Base-by-base conservation (phyloP, 2,797 vertebrate genomes). In the Coracias cyanogaster region DNA sequence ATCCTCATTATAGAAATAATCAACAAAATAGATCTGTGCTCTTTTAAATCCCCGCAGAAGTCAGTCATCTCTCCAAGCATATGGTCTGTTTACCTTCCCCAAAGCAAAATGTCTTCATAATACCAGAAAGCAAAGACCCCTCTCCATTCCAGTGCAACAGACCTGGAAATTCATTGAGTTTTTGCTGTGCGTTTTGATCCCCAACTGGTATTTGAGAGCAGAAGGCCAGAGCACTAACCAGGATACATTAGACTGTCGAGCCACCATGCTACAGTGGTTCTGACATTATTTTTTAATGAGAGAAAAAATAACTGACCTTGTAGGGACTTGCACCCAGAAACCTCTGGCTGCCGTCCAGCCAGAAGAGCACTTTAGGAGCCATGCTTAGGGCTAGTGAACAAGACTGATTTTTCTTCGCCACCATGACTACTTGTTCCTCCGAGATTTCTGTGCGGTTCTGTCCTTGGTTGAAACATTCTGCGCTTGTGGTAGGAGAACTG, bases 1-100 rank as follows among this genome's bases (percentile, higher is more conserved):
- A 86, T 82, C 65, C 89, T 97, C 92, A 64, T 95, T 96, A 96
- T 29, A 90, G 80, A 94, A 97, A 97, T 97, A 89, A 96, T 96
- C 91, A 94, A 73, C 95, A 85, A 94, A 96, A 96, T 95, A 93
- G 86, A 78, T 94, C 86, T 81, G 79, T 91, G 88, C 54, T 88
- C 82, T 91, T 92, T 91, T 66, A 88, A 88, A 94, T 95, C 96
- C 95, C 94, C 65, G 39, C 84, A 96, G 94, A 93, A 96, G 88
- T 71, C 86, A 86, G 67, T 86, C 82, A 60, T 96, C 54, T 97
- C 93, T 95, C 93, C 52, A 84, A 97, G 64, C 96, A 97, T 96
- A 97, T 97, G 97, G 91, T 94, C 86, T 94, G 51, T 72, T 96
- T 93, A 84, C 90, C 66, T 90, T 91, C 90, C 93, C 92, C 78